Conservation (phyloP, 1,140 invertebrate genomes). For the Drosophila pseudoobscura region DNA sequence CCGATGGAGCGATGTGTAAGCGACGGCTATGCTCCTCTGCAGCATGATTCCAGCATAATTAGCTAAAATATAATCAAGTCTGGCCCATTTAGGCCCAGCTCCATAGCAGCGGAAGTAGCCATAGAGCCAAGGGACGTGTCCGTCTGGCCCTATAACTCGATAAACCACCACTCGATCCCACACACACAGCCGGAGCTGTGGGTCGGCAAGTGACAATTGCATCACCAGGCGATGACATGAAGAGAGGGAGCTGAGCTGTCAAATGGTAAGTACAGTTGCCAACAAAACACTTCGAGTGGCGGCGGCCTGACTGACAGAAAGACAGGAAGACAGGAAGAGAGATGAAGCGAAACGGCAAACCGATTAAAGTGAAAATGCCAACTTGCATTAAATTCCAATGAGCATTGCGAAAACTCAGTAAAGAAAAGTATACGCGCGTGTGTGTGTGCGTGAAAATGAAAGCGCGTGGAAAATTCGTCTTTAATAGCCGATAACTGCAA, state of each 20-base stretch:
- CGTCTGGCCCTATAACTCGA: constrained; percentile 33
- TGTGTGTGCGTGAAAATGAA: constrained; percentile 22
- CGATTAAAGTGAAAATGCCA: constrained; percentile 45
- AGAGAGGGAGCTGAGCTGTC: constrained; percentile 3
- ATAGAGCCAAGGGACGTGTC: constrained; percentile 30
- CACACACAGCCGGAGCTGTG: constrained; percentile 35
- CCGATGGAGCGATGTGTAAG: constrained; percentile 36
- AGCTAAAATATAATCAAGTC: constrained; percentile 64
- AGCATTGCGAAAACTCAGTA: constrained; percentile 12
- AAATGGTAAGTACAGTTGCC: constrained; percentile 33
- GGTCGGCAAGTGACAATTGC: constrained; percentile 46
- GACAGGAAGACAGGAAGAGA: constrained; percentile 9
- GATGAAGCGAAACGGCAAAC: constrained; percentile 29
- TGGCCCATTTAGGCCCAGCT: constrained; percentile 58
- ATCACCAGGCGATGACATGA: constrained; percentile 34
- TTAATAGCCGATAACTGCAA: constrained; percentile 30
- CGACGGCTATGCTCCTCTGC: constrained; percentile 1
- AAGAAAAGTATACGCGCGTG: constrained; percentile 1
- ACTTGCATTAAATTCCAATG: constrained; percentile 28
- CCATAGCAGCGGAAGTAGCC: constrained; percentile 61
- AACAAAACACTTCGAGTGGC: constrained; percentile 18
- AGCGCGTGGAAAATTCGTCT: constrained; percentile 32
- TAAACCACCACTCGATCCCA: constrained; percentile 25
- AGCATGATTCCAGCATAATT: constrained; percentile 60
- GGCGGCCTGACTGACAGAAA: too few relatives aligned